Percentiles rank a stretch among this genome's conserved stretches.
Evolutionary conservation across 2,888 invertebrate genomes (phyloP).

Genomic region (Gerris lacustris): DNA sequence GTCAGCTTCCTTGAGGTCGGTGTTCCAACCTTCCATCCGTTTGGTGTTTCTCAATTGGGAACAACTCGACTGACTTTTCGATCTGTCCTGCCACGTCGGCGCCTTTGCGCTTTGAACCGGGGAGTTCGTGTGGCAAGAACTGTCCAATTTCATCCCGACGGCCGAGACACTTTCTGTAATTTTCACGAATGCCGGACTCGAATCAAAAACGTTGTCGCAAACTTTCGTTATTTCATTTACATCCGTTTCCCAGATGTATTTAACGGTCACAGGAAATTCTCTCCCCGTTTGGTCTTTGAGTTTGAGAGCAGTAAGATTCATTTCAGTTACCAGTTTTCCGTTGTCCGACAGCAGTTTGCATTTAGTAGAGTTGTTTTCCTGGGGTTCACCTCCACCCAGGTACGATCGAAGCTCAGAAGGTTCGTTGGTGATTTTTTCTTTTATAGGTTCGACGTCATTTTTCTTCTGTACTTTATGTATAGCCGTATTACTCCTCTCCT

Average conservation of each 20-base stretch:
- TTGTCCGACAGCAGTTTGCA: not conserved
- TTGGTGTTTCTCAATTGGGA: no score
- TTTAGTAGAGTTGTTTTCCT: no score
- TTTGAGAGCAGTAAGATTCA: not conserved
- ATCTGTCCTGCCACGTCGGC: no score
- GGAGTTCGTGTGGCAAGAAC: no score
- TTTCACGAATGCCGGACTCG: not conserved
- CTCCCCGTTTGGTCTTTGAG: not conserved
- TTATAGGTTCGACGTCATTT: not conserved
- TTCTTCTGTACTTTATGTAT: not conserved
- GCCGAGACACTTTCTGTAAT: not conserved
- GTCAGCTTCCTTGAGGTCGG: no score
- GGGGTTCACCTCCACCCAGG: not conserved
- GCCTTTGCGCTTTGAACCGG: no score
- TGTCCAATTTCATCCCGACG: no score
- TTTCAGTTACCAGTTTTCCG: not conserved
- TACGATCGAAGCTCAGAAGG: not conserved
- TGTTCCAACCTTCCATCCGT: no score
- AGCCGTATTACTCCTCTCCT: not conserved
- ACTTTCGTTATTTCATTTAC: not conserved
- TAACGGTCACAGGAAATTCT: not conserved
- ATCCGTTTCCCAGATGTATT: not conserved
- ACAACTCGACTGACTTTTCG: no score
- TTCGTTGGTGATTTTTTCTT: not conserved
- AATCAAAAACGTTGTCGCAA: not conserved